Evolutionary conservation across 2,113 vertebrate species (phyloP).

Genomic region (Nesospiza acunhae): DNA sequence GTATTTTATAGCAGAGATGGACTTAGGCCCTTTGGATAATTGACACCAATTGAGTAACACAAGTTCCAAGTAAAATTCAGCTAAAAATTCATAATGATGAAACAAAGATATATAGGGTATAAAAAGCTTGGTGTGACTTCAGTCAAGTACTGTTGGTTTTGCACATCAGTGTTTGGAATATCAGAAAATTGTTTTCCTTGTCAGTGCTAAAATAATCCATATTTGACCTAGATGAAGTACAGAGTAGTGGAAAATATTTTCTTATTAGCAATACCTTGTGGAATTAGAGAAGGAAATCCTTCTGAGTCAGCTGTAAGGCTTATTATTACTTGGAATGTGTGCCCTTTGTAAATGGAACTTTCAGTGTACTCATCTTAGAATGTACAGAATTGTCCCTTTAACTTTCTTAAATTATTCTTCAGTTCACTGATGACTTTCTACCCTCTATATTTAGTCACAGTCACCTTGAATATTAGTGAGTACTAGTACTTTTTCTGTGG

Average conservation of each 20-base stretch:
- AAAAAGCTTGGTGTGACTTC: background rate
- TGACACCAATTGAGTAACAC: background rate
- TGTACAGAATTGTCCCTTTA: background rate
- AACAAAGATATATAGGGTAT: background rate
- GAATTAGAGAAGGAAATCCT: background rate
- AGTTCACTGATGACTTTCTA: background rate
- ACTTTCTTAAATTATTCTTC: background rate
- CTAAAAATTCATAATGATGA: background rate
- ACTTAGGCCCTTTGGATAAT: background rate
- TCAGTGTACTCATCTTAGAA: background rate
- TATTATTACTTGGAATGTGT: background rate
- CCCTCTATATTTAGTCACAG: background rate
- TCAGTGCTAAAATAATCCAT: background rate
- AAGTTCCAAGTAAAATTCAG: background rate
- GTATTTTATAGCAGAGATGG: background rate
- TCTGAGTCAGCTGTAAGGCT: background rate
- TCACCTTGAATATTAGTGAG: background rate
- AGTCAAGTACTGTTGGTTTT: fast-evolving
- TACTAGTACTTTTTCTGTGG: background rate
- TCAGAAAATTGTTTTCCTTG: background rate
- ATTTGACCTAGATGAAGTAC: background rate
- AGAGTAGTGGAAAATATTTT: background rate
- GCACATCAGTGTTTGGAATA: background rate
- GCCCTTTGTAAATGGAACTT: background rate
- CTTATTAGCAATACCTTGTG: background rate